These are phyloP conservation scores for Cacoxenus indagator DNA, from an alignment of 2,888 invertebrate genomes.

Conservation along the genomic window DNA sequence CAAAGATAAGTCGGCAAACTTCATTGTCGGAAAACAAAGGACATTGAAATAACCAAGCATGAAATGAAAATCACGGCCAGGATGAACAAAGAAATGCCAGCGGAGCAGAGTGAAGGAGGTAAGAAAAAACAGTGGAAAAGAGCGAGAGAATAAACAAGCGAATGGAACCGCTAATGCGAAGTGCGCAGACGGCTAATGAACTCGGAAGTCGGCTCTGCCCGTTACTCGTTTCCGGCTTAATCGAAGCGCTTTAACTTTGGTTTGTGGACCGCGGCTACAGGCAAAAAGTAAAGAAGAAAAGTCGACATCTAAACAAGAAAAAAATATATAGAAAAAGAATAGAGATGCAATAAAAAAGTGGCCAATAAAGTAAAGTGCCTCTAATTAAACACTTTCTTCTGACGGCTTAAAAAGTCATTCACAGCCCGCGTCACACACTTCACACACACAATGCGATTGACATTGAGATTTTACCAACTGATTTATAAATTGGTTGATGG, in stretches of 20 bases:
- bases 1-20: constrained; percentile 17
- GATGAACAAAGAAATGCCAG: constrained; percentile 3
- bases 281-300: background rate
- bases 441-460: too few relatives aligned
- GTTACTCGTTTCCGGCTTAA: background rate
- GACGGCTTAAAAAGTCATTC: background rate
- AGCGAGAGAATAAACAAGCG: background rate
- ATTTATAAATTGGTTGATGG: too few relatives aligned
- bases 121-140: background rate
- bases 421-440: background rate
- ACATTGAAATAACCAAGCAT: constrained; percentile 37
- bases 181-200: constrained; percentile 15
- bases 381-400: constrained; percentile 19
- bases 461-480: too few relatives aligned
- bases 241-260: background rate
- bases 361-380: constrained; percentile 10
- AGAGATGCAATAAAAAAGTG: background rate
- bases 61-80: constrained; percentile 41
- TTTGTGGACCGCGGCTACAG: background rate
- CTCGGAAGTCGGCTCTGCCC: background rate
- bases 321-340: background rate
- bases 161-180: constrained; percentile 2
- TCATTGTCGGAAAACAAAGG: background rate
- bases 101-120: background rate
- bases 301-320: background rate